Percentiles rank a stretch among this genome's conserved stretches.
phyloP scores from a whole-genome alignment of 2,888 invertebrate genomes.

The Aphidius colemani region DNA sequence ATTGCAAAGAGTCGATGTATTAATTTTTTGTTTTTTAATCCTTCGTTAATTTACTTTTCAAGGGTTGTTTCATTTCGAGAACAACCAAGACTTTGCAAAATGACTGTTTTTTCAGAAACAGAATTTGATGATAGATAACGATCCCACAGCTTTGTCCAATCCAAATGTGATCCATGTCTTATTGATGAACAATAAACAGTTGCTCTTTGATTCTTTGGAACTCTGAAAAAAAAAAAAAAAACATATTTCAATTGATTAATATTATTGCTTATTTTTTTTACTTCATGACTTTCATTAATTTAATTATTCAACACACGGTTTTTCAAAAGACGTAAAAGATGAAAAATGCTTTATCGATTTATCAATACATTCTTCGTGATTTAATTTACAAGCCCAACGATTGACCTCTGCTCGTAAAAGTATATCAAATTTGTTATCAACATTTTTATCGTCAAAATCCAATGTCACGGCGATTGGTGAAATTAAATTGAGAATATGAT shows the following conservation, averaged over 20 bases:
- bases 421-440: slow-evolving; percentile 63
- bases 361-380: slow-evolving; percentile 63
- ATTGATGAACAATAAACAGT: slow-evolving; percentile 71
- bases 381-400: slow-evolving; percentile 66
- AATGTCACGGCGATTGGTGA: slow-evolving; percentile 58
- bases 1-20: too few relatives aligned
- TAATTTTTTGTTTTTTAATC: too few relatives aligned
- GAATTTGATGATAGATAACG: slow-evolving; percentile 67
- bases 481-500: slow-evolving; percentile 26
- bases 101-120: slow-evolving; percentile 66
- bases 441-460: slow-evolving; percentile 60
- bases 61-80: slow-evolving; percentile 60
- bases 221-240: slow-evolving; percentile 57
- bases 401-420: slow-evolving; percentile 65
- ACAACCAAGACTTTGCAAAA: slow-evolving; percentile 67
- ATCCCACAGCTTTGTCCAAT: slow-evolving; percentile 75
- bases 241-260: neutral
- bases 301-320: too few relatives aligned
- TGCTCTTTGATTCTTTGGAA: slow-evolving; percentile 69
- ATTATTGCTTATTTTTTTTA: too few relatives aligned
- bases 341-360: slow-evolving; percentile 59
- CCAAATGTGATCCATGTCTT: slow-evolving; percentile 67
- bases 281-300: neutral
- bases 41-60: slow-evolving; percentile 47
- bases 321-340: slow-evolving; percentile 50